Evolutionary conservation across 2,113 vertebrate species (phyloP).

Genomic region (Clupea harengus): DNA sequence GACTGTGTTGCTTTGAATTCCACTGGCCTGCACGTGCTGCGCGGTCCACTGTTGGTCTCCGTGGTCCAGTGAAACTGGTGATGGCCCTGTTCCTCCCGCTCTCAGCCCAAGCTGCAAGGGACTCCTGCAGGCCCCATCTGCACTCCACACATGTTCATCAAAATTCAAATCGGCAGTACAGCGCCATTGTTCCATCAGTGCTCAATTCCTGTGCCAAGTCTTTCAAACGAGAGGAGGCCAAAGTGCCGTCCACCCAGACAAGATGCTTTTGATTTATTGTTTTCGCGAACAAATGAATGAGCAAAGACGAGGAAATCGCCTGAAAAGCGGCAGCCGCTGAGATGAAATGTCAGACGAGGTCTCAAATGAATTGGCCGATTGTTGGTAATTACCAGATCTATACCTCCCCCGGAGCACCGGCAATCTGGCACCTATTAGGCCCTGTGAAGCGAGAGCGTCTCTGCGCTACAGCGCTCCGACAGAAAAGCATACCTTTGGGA

Average conservation of each 20-base stretch:
- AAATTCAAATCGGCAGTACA: neutral
- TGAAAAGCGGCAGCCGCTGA: slow-evolving; percentile 52
- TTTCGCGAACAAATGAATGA: neutral
- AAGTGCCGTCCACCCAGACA: neutral
- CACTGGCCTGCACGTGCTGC: slow-evolving; percentile 6
- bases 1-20: slow-evolving; percentile 27
- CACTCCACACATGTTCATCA: neutral
- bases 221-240: neutral
- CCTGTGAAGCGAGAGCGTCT: slow-evolving; percentile 43
- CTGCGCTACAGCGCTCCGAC: slow-evolving; percentile 18
- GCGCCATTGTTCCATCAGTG: neutral
- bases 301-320: neutral
- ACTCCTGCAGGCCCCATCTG: neutral
- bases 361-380: slow-evolving; percentile 69
- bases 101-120: neutral
- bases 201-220: neutral
- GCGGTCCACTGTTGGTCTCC: neutral
- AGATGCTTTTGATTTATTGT: slow-evolving; percentile 10
- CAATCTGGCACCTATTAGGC: slow-evolving; percentile 65
- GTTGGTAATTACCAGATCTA: slow-evolving; percentile 68
- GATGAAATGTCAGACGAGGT: slow-evolving; percentile 50
- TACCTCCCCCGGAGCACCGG: slow-evolving; percentile 52
- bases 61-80: neutral
- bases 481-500: slow-evolving; percentile 50
- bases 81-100: neutral